phyloP scores from a whole-genome alignment of 23 tunicate species.

The Clavelina lepadiformis region DNA sequence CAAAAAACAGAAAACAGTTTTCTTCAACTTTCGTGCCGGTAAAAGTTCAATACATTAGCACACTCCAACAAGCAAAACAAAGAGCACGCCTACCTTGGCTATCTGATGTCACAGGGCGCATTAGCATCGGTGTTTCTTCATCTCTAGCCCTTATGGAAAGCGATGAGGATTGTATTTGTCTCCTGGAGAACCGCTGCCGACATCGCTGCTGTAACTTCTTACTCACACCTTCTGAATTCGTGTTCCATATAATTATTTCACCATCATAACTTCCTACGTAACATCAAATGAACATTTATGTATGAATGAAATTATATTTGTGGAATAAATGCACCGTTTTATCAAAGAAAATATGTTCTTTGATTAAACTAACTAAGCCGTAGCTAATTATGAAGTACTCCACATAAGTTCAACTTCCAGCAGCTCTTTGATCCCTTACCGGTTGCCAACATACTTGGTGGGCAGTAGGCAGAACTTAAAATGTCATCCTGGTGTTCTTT shows the following conservation, averaged over 20 bases:
- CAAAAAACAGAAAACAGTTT: no score
- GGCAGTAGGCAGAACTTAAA: constrained; percentile 54
- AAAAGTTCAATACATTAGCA: no score
- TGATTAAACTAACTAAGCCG: no score
- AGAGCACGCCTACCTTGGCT: constrained; percentile 57
- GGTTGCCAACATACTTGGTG: constrained; percentile 78
- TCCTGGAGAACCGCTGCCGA: constrained; percentile 33
- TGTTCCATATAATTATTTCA: constrained; percentile 86
- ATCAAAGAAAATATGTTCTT: no score
- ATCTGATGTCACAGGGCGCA: constrained; percentile 70
- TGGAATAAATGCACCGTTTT: no score
- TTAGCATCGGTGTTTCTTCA: constrained; percentile 13
- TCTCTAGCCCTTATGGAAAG: constrained; percentile 1
- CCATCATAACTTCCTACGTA: constrained; percentile 96
- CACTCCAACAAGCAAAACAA: no score
- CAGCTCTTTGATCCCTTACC: no score
- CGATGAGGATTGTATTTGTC: constrained; percentile 56
- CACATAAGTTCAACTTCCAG: no score
- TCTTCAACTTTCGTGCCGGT: no score
- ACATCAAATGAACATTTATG: no score
- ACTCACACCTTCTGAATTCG: constrained; percentile 52
- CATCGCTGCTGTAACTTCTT: constrained; percentile 71
- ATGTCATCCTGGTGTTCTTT: constrained; percentile 90
- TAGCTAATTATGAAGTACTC: no score
- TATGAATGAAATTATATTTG: no score